These are phyloP conservation scores for Choloepus hoffmanni DNA, from an alignment of 2,113 vertebrate species.

Conservation along the genomic window DNA sequence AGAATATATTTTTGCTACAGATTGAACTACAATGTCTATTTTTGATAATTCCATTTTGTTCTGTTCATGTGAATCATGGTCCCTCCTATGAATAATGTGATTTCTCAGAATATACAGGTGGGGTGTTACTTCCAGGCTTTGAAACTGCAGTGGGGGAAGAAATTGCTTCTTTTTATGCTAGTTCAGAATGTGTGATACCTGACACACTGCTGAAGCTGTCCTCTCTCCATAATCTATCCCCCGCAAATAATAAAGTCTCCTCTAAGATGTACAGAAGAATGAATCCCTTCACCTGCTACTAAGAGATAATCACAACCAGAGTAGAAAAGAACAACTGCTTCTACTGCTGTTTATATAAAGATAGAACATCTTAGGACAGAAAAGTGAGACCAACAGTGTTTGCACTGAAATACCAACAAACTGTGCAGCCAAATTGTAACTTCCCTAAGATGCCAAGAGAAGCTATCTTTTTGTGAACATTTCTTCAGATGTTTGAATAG, in stretches of 20 bases:
- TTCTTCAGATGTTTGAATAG: conserved; percentile 3
- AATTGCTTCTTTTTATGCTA: conserved; percentile 54
- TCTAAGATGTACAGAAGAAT: conserved; percentile 54
- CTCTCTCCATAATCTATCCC: conserved; percentile 10
- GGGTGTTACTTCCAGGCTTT: conserved; percentile 48
- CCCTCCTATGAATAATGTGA: conserved; percentile 68
- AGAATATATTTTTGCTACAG: conserved; percentile 64
- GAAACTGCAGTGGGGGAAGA: conserved; percentile 60
- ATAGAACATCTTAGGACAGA: conserved; percentile 53
- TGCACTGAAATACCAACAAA: conserved; percentile 58
- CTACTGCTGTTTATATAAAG: conserved; percentile 61
- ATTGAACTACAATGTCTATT: conserved; percentile 72
- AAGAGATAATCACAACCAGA: conserved; percentile 62
- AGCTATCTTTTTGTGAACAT: not conserved
- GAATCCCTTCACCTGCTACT: conserved; percentile 73
- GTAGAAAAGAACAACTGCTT: conserved; percentile 65
- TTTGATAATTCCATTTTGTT: conserved; percentile 70
- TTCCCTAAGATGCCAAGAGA: conserved; percentile 40
- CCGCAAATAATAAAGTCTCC: conserved; percentile 55
- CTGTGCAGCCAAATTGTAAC: not conserved
- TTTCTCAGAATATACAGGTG: conserved; percentile 64
- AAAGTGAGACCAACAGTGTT: conserved; percentile 32
- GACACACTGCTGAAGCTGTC: conserved; percentile 48
- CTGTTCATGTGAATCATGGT: conserved; percentile 68
- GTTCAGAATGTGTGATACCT: conserved; percentile 62